phyloP scores from a whole-genome alignment of 2,113 vertebrate species.

The Pseudorhombus dupliciocellatus region DNA sequence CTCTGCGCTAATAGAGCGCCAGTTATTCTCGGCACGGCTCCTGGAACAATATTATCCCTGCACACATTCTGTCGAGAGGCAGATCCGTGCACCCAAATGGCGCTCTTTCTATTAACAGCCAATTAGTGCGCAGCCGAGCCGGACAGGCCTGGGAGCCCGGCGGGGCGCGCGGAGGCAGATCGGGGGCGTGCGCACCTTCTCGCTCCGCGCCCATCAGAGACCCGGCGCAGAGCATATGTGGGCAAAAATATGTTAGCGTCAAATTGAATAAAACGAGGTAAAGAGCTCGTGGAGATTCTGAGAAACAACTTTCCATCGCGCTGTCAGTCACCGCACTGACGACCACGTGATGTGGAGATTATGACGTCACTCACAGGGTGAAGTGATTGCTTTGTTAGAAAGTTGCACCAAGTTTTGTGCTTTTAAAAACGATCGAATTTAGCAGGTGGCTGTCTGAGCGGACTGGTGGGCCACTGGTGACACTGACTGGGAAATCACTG shows the following conservation, averaged over 20 bases:
- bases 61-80: constrained; percentile 72
- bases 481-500: too few relatives aligned
- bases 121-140: constrained; percentile 65
- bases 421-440: too few relatives aligned
- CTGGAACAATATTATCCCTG: constrained; percentile 86
- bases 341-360: too few relatives aligned
- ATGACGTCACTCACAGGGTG: too few relatives aligned
- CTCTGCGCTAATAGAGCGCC: constrained; percentile 83
- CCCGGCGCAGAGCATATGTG: neutral
- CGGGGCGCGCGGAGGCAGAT: constrained; percentile 71
- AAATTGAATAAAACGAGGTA: neutral
- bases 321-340: neutral
- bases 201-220: constrained; percentile 46
- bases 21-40: constrained; percentile 90
- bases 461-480: too few relatives aligned
- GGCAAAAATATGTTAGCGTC: neutral
- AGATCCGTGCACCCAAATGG: constrained; percentile 83
- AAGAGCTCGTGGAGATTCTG: neutral
- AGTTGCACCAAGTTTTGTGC: neutral
- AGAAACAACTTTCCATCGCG: neutral
- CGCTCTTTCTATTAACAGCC: constrained; percentile 81
- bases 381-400: neutral
- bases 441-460: too few relatives aligned
- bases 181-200: constrained; percentile 68
- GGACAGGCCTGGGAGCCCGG: constrained; percentile 68